Evolutionary conservation across 2,113 vertebrate species (phyloP).

Genomic region (Daubentonia madagascariensis): DNA sequence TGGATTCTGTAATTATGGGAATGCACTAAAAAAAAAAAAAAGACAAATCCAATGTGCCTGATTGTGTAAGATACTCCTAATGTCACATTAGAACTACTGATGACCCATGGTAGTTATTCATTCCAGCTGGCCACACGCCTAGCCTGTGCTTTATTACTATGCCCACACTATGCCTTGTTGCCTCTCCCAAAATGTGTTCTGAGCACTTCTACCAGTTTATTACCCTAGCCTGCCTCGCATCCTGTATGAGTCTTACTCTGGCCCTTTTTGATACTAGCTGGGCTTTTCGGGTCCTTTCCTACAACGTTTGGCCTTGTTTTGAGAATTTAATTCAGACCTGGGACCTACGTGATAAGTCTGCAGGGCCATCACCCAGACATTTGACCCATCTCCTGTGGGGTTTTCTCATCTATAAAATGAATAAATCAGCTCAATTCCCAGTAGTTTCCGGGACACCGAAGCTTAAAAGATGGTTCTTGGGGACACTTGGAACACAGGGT

Average conservation of each 20-base stretch:
- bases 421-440: background rate
- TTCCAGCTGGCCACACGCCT: background rate
- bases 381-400: background rate
- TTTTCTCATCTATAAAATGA: slow-evolving; percentile 43
- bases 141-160: background rate
- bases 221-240: background rate
- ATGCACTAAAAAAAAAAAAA: background rate
- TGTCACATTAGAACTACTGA: background rate
- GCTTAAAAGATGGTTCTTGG: slow-evolving; percentile 49
- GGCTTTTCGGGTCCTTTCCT: background rate
- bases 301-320: background rate
- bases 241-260: background rate
- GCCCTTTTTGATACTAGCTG: background rate
- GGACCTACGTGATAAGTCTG: background rate
- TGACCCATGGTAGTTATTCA: background rate
- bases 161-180: background rate
- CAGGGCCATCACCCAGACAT: background rate
- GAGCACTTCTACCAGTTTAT: background rate
- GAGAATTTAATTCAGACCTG: slow-evolving; percentile 47
- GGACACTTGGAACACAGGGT: slow-evolving; percentile 61
- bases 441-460: slow-evolving; percentile 7
- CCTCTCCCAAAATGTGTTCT: background rate
- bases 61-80: background rate
- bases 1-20: background rate
- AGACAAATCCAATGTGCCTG: background rate